phyloP scores from a whole-genome alignment of 2,797 vertebrate genomes.

The Myotis pilosus region DNA sequence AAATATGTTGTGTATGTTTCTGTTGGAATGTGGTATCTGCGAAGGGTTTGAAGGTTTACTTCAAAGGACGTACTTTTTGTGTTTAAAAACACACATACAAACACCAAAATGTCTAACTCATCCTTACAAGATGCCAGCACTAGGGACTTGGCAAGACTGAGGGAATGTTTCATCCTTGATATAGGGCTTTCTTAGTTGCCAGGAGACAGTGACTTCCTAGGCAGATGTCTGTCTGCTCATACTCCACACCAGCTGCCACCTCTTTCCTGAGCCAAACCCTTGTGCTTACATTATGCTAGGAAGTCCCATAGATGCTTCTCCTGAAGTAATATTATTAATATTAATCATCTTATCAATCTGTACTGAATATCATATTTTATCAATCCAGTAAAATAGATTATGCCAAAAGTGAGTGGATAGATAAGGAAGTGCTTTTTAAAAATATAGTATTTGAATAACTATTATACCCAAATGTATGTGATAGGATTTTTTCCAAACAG shows the following conservation, averaged over 20 bases:
- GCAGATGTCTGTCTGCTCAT: slow-evolving; percentile 50
- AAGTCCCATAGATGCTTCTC: slow-evolving; percentile 33
- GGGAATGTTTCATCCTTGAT: slow-evolving; percentile 34
- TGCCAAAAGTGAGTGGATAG: not conserved
- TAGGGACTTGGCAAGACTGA: slow-evolving; percentile 58
- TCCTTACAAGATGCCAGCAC: slow-evolving; percentile 36
- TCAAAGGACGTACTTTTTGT: slow-evolving; percentile 11
- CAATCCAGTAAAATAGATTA: slow-evolving; percentile 25
- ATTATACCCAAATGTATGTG: not conserved
- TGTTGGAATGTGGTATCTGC: not conserved
- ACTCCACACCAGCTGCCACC: slow-evolving; percentile 43
- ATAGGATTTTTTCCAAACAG: slow-evolving; percentile 16
- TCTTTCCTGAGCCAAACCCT: slow-evolving; percentile 44
- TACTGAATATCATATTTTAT: slow-evolving; percentile 26
- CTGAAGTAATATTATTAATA: slow-evolving; percentile 32
- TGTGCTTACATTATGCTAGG: slow-evolving; percentile 24
- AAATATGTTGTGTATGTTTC: slow-evolving; percentile 41
- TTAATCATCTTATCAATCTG: slow-evolving; percentile 7
- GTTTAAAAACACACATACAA: not conserved
- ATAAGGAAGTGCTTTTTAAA: slow-evolving; percentile 10
- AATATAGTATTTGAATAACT: not conserved
- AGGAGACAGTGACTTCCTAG: slow-evolving; percentile 63
- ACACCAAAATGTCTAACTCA: slow-evolving; percentile 13
- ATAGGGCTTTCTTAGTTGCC: slow-evolving; percentile 46
- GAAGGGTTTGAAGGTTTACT: slow-evolving; percentile 18